Conservation (phyloP, 2,113 vertebrate species). For the Peucedramus taeniatus region DNA sequence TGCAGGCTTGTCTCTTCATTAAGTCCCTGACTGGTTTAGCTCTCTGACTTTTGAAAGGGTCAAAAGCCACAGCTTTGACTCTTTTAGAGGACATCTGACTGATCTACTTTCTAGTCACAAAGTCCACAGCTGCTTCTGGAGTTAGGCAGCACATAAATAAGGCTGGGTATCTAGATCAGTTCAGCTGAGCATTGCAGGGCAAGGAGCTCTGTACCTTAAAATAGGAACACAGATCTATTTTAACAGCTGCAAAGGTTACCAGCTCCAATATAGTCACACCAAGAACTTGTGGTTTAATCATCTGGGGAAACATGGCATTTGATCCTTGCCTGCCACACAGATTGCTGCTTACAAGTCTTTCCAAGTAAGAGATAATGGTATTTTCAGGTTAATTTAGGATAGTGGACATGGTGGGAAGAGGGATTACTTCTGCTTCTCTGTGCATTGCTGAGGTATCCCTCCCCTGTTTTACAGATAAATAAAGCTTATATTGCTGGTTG, state of each 20-base stretch:
- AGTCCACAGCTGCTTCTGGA: not conserved
- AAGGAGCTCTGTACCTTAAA: constrained; percentile 21
- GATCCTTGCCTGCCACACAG: not conserved
- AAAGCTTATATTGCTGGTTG: not conserved
- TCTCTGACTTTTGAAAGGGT: not conserved
- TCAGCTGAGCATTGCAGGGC: constrained; percentile 5
- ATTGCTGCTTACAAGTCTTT: not conserved
- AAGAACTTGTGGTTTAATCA: not conserved
- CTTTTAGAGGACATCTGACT: not conserved
- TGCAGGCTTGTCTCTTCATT: not conserved
- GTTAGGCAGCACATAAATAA: not conserved
- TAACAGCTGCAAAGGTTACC: constrained; percentile 1
- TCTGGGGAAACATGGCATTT: not conserved
- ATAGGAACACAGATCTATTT: constrained; percentile 25
- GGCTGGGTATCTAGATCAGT: not conserved
- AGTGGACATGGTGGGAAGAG: not conserved
- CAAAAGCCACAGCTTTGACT: not conserved
- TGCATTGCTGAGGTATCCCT: not conserved
- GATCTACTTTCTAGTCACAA: not conserved
- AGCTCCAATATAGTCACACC: not conserved
- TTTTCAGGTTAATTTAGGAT: not conserved
- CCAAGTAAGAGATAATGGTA: not conserved
- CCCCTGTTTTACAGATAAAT: not conserved
- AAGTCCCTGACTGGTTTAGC: not conserved
- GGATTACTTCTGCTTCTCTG: not conserved